These are phyloP conservation scores for Microplitis demolitor DNA, from an alignment of 1,140 invertebrate species.

Conservation along the genomic window DNA sequence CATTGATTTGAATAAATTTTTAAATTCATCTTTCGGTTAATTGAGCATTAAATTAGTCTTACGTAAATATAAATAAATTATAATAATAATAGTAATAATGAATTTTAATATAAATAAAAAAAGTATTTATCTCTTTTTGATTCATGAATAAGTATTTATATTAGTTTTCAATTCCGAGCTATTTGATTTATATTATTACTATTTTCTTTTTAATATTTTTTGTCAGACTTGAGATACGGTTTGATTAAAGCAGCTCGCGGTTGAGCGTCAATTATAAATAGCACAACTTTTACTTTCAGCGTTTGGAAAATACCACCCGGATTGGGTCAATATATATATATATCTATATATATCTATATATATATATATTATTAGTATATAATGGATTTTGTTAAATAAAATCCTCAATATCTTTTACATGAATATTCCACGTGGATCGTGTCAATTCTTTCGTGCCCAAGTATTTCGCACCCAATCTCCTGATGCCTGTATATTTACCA, in stretches of 20 bases:
- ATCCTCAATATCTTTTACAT: conserved; percentile 24
- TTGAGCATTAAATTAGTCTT: too few species aligned
- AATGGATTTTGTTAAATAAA: not conserved
- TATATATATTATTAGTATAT: not conserved
- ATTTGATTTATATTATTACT: conserved; percentile 24
- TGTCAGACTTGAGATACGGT: not conserved
- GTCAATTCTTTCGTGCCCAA: conserved; percentile 14
- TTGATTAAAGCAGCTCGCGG: conserved; percentile 9
- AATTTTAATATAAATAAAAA: not conserved
- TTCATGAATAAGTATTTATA: not conserved
- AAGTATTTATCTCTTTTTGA: not conserved
- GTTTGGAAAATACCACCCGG: conserved; percentile 15
- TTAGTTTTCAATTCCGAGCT: conserved; percentile 32
- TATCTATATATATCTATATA: not conserved
- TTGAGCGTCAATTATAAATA: conserved; percentile 9
- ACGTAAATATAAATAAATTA: too few species aligned
- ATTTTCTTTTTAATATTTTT: not conserved
- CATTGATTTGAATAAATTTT: not conserved
- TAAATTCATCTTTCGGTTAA: too few species aligned
- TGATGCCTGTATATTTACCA: not conserved
- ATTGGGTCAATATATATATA: not conserved
- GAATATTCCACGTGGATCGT: conserved; percentile 24
- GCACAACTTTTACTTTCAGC: conserved; percentile 20
- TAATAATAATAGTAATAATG: too few species aligned
- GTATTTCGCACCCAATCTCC: not conserved